These are phyloP conservation scores for Rhodeus uyekii DNA, from an alignment of 2,797 vertebrate genomes.

Conservation along the genomic window DNA sequence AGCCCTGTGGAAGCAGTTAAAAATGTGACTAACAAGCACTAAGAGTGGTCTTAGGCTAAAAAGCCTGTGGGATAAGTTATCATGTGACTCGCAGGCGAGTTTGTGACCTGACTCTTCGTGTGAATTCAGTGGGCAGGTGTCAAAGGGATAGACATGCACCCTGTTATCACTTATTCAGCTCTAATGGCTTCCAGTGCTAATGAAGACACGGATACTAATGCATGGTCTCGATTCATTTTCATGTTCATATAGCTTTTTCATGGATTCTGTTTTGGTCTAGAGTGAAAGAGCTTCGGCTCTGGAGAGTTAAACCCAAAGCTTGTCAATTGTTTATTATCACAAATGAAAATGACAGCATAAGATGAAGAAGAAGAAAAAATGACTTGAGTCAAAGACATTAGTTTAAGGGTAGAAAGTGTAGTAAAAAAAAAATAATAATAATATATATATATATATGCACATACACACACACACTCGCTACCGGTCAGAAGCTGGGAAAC, in stretches of 20 bases:
- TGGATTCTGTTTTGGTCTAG: background rate
- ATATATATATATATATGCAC: too few relatives aligned
- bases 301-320: background rate
- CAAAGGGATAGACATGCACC: background rate
- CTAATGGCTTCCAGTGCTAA: constrained; percentile 24
- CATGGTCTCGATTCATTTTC: background rate
- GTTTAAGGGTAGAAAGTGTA: too few relatives aligned
- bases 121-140: constrained; percentile 47
- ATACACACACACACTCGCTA: too few relatives aligned
- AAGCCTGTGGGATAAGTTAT: constrained; percentile 38
- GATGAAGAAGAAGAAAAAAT: too few relatives aligned
- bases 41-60: constrained; percentile 7
- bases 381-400: too few relatives aligned
- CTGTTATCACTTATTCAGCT: constrained; percentile 23
- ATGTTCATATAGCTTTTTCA: constrained; percentile 3
- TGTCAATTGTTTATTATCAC: background rate
- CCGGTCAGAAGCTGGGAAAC: too few relatives aligned
- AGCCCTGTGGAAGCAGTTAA: constrained; percentile 20
- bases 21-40: constrained; percentile 31
- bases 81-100: constrained; percentile 56
- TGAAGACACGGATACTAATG: constrained; percentile 17
- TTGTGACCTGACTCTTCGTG: constrained; percentile 54
- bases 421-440: too few relatives aligned
- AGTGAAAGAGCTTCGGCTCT: background rate
- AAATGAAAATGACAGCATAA: background rate